phyloP scores from a whole-genome alignment of 2,888 invertebrate species.

The Sarcophaga variegata region DNA sequence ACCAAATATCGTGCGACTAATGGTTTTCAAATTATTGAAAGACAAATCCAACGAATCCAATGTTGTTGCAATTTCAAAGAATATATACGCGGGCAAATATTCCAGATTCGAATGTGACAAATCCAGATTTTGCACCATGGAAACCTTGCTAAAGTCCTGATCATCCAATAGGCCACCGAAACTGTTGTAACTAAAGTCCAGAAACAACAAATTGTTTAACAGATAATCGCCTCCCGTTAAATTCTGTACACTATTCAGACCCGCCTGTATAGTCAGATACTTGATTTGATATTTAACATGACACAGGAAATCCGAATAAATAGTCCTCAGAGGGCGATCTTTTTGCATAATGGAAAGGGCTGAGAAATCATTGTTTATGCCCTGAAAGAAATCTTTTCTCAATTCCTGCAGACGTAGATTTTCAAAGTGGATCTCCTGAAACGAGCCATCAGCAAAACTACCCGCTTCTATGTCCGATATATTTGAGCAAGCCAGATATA shows the following conservation, averaged over 20 bases:
- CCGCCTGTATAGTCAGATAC: conserved; percentile 72
- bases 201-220: conserved; percentile 71
- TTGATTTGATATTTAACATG: conserved; percentile 74
- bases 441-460: conserved; percentile 73
- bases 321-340: conserved; percentile 50
- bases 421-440: conserved; percentile 72
- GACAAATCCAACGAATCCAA: conserved; percentile 75
- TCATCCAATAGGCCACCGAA: conserved; percentile 68
- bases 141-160: conserved; percentile 72
- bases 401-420: conserved; percentile 71
- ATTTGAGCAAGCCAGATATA: conserved; percentile 73
- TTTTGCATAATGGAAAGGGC: conserved; percentile 73
- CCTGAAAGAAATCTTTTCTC: conserved; percentile 71
- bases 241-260: conserved; percentile 72
- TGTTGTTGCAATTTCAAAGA: conserved; percentile 70
- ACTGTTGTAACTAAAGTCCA: conserved; percentile 76
- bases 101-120: conserved; percentile 74
- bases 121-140: conserved; percentile 74
- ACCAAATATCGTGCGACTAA: conserved; percentile 73
- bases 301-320: conserved; percentile 73
- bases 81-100: conserved; percentile 73
- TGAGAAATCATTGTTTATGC: conserved; percentile 66
- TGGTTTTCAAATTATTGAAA: conserved; percentile 72
- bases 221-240: conserved; percentile 72
- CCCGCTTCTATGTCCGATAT: conserved; percentile 72